These are phyloP conservation scores for Tortricodes alternella DNA, from an alignment of 2,888 invertebrate genomes.

Conservation along the genomic window DNA sequence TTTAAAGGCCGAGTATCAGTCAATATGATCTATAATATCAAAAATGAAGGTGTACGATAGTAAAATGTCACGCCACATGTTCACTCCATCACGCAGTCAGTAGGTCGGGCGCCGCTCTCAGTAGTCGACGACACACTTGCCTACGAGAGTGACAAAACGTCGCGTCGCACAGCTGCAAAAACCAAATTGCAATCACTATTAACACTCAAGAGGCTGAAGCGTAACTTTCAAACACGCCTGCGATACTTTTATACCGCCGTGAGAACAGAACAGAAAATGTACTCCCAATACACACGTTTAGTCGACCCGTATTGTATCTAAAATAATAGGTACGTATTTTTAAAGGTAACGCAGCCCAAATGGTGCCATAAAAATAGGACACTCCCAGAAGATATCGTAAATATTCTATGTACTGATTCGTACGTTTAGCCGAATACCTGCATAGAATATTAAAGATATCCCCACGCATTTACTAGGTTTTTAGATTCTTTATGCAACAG, in stretches of 20 bases:
- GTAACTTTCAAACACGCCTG: conserved; percentile 31
- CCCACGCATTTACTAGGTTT: conserved; percentile 6
- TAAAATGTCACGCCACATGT: conserved; percentile 49
- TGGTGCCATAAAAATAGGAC: conserved; percentile 3
- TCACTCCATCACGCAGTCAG: conserved; percentile 54
- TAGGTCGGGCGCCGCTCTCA: conserved; percentile 55
- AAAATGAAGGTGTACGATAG: conserved; percentile 49
- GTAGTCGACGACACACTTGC: conserved; percentile 67
- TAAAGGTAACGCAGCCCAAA: not conserved
- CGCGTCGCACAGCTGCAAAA: conserved; percentile 45
- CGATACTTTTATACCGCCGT: conserved; percentile 28
- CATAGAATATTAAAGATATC: conserved; percentile 12
- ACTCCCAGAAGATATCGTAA: conserved; percentile 5
- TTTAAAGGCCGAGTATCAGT: conserved; percentile 8
- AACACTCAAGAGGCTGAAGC: conserved; percentile 29
- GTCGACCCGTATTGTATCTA: not conserved
- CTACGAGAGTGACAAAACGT: conserved; percentile 62
- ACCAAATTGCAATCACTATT: conserved; percentile 46
- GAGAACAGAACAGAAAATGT: no score
- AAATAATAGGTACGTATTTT: not conserved
- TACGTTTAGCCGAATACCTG: not conserved
- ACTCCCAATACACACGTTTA: not conserved
- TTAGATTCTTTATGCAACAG: not conserved
- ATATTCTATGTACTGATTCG: conserved; percentile 23
- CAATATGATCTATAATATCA: conserved; percentile 10